Percentiles rank a stretch among this genome's conserved stretches.
phyloP scores from a whole-genome alignment of 2,797 vertebrate genomes.

The Cephalopachus bancanus region DNA sequence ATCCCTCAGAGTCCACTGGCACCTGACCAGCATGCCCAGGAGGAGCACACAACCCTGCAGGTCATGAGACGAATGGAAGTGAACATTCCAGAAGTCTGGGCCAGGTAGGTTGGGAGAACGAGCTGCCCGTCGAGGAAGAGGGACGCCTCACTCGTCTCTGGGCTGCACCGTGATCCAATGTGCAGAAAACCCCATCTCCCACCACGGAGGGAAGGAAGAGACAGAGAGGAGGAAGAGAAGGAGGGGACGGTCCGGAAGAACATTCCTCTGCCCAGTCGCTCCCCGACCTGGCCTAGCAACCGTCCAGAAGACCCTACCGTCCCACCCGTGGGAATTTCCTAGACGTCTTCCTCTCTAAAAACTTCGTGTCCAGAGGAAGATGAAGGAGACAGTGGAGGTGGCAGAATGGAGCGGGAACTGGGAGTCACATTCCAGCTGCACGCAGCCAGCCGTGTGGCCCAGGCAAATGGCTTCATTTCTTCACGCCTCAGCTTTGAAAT shows the following conservation, averaged over 20 bases:
- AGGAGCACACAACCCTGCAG: fast-evolving
- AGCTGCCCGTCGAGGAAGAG: slow-evolving; percentile 68
- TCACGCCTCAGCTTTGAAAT: not conserved
- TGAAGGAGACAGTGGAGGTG: not conserved
- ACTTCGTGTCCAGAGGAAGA: not conserved
- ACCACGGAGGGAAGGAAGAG: not conserved
- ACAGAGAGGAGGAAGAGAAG: not conserved
- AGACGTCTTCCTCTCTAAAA: not conserved
- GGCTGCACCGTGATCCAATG: slow-evolving; percentile 77
- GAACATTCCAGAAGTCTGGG: slow-evolving; percentile 69
- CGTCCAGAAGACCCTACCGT: not conserved
- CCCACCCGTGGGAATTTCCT: not conserved
- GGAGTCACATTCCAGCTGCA: not conserved
- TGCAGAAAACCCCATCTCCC: slow-evolving; percentile 1
- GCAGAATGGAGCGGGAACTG: not conserved
- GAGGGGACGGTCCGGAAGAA: not conserved
- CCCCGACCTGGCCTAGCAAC: not conserved
- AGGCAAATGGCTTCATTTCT: not conserved
- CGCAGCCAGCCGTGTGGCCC: not conserved
- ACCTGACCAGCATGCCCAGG: not conserved
- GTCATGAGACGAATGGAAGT: slow-evolving; percentile 72
- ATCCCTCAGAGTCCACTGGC: not conserved
- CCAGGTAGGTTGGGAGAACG: slow-evolving; percentile 84
- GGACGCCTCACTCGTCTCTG: slow-evolving; percentile 32
- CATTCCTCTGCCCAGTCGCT: not conserved